These are phyloP conservation scores for Campopleginae sp. DNA, from an alignment of 2,888 invertebrate genomes.

Conservation along the genomic window DNA sequence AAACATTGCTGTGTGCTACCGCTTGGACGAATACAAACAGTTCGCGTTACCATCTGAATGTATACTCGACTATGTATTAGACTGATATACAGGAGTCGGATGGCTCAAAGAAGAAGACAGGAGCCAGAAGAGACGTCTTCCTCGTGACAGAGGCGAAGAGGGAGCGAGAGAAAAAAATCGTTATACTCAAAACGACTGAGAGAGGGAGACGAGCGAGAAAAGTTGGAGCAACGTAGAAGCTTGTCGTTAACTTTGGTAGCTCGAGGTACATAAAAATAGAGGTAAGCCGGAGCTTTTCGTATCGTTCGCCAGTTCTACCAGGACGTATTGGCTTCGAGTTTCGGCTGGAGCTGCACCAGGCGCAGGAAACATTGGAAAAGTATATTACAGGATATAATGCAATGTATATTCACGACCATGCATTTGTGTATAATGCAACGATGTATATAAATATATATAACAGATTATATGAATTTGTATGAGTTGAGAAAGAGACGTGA, in stretches of 20 bases:
- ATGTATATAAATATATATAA: conserved; percentile 4
- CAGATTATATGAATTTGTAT: not conserved
- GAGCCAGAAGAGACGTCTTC: conserved; percentile 22
- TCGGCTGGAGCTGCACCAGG: conserved; percentile 40
- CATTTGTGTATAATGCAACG: not conserved
- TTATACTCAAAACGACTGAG: not conserved
- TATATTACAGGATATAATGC: conserved; percentile 25
- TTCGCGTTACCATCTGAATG: not conserved
- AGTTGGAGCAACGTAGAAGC: conserved; percentile 51
- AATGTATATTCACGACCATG: conserved; percentile 4
- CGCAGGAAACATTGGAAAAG: conserved; percentile 70
- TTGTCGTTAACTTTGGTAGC: conserved; percentile 64
- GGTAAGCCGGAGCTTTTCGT: conserved; percentile 70
- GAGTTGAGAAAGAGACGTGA: not conserved
- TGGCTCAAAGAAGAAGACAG: conserved; percentile 61
- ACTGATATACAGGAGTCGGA: conserved; percentile 17
- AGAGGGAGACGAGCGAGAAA: conserved; percentile 24
- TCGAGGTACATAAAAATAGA: conserved; percentile 73
- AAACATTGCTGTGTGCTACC: not conserved
- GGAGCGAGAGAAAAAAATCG: conserved; percentile 11
- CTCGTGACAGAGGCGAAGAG: not conserved
- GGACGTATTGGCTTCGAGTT: conserved; percentile 72
- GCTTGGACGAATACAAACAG: conserved; percentile 13
- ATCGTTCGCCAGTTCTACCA: conserved; percentile 60
- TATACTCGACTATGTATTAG: conserved; percentile 4